Conservation (phyloP, 1,140 invertebrate species). For the Brachionus asplanchnoidis region DNA sequence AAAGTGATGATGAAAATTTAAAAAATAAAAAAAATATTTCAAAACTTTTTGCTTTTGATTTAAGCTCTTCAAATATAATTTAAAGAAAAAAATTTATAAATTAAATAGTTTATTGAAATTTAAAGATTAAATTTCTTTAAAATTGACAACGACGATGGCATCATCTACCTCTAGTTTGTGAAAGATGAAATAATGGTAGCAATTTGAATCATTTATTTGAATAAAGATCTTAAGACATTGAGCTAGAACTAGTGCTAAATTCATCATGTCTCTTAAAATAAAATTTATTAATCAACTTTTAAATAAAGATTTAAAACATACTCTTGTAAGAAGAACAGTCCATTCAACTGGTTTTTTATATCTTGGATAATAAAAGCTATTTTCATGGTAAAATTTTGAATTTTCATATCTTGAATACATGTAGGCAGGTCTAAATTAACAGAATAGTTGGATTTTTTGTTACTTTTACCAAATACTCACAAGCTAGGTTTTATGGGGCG, state of each 20-base stretch:
- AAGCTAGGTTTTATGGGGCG: conserved; percentile 10
- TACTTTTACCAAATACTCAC: neutral
- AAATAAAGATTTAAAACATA: neutral
- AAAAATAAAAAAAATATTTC: too few species aligned
- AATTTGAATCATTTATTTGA: neutral
- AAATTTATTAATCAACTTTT: neutral
- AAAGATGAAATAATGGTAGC: neutral
- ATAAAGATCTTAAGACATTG: neutral
- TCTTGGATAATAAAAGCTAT: conserved; percentile 14
- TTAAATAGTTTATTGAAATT: neutral
- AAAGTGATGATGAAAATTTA: too few species aligned
- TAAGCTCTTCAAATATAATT: too few species aligned
- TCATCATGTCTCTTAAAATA: neutral
- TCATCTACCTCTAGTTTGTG: neutral
- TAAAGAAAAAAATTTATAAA: too few species aligned
- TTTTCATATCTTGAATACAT: neutral
- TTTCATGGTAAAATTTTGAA: conserved; percentile 15
- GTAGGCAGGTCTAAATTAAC: neutral
- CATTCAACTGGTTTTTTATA: neutral
- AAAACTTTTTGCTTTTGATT: too few species aligned
- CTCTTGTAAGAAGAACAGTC: neutral
- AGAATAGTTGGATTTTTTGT: neutral
- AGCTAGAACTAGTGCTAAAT: neutral
- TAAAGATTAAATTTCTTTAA: neutral
- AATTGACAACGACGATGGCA: neutral